phyloP scores from a whole-genome alignment of 2,113 vertebrate genomes.

The Aptenodytes forsteri region DNA sequence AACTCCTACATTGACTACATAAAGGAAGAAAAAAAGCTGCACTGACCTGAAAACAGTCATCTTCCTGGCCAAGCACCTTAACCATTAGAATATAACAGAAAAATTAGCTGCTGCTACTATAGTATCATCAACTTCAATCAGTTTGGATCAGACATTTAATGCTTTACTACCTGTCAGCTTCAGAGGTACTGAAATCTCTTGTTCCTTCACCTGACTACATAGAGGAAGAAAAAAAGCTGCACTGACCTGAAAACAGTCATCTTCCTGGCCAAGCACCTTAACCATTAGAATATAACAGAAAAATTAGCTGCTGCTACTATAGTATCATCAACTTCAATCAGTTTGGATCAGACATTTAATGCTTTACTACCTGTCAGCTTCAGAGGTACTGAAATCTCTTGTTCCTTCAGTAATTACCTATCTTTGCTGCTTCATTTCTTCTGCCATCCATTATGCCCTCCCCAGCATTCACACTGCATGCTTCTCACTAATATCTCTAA shows the following conservation, averaged over 20 bases:
- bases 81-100: not conserved
- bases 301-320: not conserved
- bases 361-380: not conserved
- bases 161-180: not conserved
- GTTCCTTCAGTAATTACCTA: not conserved
- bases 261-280: not conserved
- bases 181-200: not conserved
- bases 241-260: not conserved
- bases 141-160: not conserved
- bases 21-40: not conserved
- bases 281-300: not conserved
- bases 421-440: constrained; percentile 13
- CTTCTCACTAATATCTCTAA: not conserved
- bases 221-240: not conserved
- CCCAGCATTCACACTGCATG: not conserved
- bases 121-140: not conserved
- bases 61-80: not conserved
- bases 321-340: not conserved
- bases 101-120: not conserved
- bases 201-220: not conserved
- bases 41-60: not conserved
- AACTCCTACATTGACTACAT: not conserved
- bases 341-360: not conserved
- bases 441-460: not conserved
- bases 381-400: not conserved